Percentiles rank a stretch among this genome's conserved stretches.
These are phyloP conservation scores for Campoletis raptor DNA, from an alignment of 2,888 invertebrate genomes.

Conservation along the genomic window DNA sequence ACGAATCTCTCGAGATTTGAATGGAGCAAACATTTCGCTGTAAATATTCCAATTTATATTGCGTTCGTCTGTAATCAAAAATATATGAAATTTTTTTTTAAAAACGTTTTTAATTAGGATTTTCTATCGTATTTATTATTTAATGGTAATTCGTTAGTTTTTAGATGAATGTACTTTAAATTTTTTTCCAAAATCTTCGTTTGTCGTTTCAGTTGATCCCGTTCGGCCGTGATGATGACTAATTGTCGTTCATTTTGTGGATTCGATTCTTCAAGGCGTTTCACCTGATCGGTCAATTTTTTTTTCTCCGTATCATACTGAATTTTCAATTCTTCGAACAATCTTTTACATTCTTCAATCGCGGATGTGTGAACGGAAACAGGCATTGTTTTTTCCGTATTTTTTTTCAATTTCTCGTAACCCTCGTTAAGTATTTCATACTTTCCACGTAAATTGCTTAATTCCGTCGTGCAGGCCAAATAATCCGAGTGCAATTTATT, in stretches of 20 bases:
- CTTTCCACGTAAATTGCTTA: constrained; percentile 87
- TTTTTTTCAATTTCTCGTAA: constrained; percentile 86
- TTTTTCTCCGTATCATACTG: constrained; percentile 90
- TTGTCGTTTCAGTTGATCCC: constrained; percentile 86
- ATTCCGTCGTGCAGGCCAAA: constrained; percentile 86
- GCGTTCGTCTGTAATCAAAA: constrained; percentile 82
- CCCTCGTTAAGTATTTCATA: constrained; percentile 86
- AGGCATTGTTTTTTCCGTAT: constrained; percentile 87
- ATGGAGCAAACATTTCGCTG: constrained; percentile 85
- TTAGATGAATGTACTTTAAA: constrained; percentile 84
- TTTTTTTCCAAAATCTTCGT: constrained; percentile 87
- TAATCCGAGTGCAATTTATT: constrained; percentile 89
- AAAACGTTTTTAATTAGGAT: background rate
- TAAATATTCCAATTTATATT: constrained; percentile 84
- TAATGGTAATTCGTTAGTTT: background rate
- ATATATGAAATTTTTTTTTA: background rate
- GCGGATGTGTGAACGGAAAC: constrained; percentile 88
- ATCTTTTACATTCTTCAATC: constrained; percentile 90
- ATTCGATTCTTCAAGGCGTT: constrained; percentile 85
- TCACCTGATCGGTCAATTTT: constrained; percentile 86
- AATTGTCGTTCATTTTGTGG: constrained; percentile 86
- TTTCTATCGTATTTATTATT: background rate
- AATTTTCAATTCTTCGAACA: constrained; percentile 91
- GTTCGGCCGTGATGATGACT: constrained; percentile 83
- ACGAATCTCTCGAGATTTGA: constrained; percentile 86